Evolutionary conservation across 1,140 invertebrate genomes (phyloP), one percentile per base, ranked within the genome.

Genomic region (Fragariocoptes setiger): DNA sequence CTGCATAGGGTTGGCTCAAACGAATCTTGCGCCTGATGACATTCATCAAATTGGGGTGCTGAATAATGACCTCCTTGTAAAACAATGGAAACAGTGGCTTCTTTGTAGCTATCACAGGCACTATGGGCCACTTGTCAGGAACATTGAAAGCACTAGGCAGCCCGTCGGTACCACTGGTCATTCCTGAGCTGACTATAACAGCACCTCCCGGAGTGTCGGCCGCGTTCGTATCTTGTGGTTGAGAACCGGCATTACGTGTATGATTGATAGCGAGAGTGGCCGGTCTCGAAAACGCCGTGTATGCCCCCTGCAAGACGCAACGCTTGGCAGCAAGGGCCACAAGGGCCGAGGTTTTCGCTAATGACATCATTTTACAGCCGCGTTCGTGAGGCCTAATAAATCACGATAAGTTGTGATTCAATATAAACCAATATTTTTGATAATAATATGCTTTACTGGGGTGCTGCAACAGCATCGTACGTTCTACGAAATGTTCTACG

Each of bases 51-150:
- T 69, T 61, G 45, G 77, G 74, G 62, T 95, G 74, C 17, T 72
- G 69, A 14, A 95, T 76, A 62, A 95, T 88, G 46, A 97, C 72
- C 46, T 95, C 70, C 63, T 97, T 97, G 44, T 94, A 85, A 61
- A 99, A 97, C 51, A 79, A 69, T 35, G 90, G 92, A 64, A 97
- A 97, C 1, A 97, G 74, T 22, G 88, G 88, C 64, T 88, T 85
- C 49, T 82, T 67, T 51, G 66, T 75, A 2, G 86, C 80, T 51
- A 99, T 76, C 13, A 97, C 69, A 35, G 90, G 90, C 5, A 97
- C 69, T 56, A 79, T 70, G 4, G 90, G 88, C 72, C 82, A 95
- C 19, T 78, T 69, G 60, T 95, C 88, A 5, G 90, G 90, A n/a
- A 97, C 77, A 14, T 74, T 76, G 39, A 88, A 31, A 31, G 25